phyloP scores from a whole-genome alignment of 2,888 invertebrate genomes.

The Seira sanloemensis region DNA sequence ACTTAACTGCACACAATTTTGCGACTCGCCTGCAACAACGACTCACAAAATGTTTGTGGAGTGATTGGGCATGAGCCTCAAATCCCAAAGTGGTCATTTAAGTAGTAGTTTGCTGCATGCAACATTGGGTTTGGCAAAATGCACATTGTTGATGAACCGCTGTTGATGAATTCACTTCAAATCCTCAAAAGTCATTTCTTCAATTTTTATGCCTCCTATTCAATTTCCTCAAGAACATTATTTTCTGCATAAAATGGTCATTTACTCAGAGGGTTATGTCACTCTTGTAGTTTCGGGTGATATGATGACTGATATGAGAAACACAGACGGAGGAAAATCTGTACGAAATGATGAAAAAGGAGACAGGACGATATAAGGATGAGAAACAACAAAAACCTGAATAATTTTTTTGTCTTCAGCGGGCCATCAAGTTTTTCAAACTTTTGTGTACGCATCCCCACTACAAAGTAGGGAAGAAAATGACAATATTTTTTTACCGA shows the following conservation, averaged over 20 bases:
- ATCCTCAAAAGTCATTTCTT: too few species aligned
- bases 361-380: slow-evolving; percentile 28
- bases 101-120: too few species aligned
- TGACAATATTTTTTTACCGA: not conserved
- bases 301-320: slow-evolving; percentile 43
- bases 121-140: too few species aligned
- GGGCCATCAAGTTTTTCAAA: not conserved
- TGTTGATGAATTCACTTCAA: too few species aligned
- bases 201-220: slow-evolving; percentile 1
- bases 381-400: slow-evolving; percentile 39
- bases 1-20: too few species aligned
- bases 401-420: slow-evolving; percentile 17
- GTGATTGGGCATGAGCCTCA: too few species aligned
- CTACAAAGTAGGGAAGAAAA: not conserved
- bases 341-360: slow-evolving; percentile 53
- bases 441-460: not conserved
- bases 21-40: too few species aligned
- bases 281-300: slow-evolving; percentile 17
- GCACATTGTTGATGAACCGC: too few species aligned
- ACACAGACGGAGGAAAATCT: not conserved
- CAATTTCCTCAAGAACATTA: slow-evolving; percentile 4
- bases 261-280: slow-evolving; percentile 16
- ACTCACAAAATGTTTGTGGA: too few species aligned
- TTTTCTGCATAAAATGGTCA: slow-evolving; percentile 10
- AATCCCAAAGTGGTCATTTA: too few species aligned